Evolutionary conservation across 2,888 invertebrate genomes (phyloP).

Genomic region (Acrobasis suavella): DNA sequence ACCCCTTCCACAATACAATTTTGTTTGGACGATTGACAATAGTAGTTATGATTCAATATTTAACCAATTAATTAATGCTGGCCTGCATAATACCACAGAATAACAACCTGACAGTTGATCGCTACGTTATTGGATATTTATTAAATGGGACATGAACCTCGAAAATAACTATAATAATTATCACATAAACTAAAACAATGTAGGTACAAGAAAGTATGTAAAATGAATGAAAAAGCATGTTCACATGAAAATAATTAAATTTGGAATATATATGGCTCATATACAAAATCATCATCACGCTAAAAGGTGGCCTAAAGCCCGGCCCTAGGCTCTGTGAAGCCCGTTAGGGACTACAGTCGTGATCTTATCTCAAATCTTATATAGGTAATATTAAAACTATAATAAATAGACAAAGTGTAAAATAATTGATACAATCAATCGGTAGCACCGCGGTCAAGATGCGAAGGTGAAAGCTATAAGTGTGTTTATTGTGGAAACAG

Average conservation of each 20-base stretch:
- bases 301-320: too few species aligned
- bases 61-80: constrained; percentile 23
- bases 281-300: too few species aligned
- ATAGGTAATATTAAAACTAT: too few species aligned
- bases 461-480: constrained; percentile 56
- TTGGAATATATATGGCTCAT: too few species aligned
- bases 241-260: too few species aligned
- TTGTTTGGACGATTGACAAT: constrained; percentile 46
- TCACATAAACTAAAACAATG: constrained; percentile 4
- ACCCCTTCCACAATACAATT: constrained; percentile 62
- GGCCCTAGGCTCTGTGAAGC: too few species aligned
- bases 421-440: constrained; percentile 37
- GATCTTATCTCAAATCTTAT: too few species aligned
- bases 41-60: constrained; percentile 25
- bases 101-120: constrained; percentile 10
- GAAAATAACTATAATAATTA: constrained; percentile 28
- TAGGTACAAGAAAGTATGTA: too few species aligned
- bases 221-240: too few species aligned
- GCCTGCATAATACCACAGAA: constrained; percentile 5
- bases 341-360: too few species aligned
- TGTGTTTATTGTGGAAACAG: constrained; percentile 63
- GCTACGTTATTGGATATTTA: not conserved
- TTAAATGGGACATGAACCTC: not conserved
- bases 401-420: too few species aligned
- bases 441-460: constrained; percentile 44